Base-by-base conservation (phyloP, 2,888 invertebrate species). In the Protophormia terraenovae region DNA sequence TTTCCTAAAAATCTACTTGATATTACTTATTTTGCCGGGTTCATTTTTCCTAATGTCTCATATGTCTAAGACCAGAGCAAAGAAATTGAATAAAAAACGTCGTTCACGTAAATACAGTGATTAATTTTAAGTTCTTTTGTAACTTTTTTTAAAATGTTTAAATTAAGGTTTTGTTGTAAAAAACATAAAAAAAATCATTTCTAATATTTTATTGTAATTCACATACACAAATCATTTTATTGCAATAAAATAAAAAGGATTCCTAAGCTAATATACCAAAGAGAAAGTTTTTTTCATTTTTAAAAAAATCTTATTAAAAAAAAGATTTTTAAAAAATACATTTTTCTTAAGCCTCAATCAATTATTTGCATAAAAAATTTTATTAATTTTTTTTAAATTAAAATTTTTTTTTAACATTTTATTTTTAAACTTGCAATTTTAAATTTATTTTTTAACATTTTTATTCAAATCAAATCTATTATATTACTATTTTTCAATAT, bases 21-120 rank as follows among this genome's bases (percentile, higher is more conserved):
- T 98, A 38, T 88, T 97, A 10, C 93, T 97, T 0, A 95, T 96
- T 66, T 94, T 97, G 87, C 97, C 98, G 0, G 96, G 95, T 1
- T 94, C 96, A 90, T 96, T 95, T 89, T 93, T 95, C 16, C 93
- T 98, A 82, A 96, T 98, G 96, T 95, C 94, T 1, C 96, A 97
- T 89, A 98, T 98, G 98, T 95, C 96, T 88, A 95, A 94, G 87
- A 94, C 95, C 6, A 94, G 98, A 71, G 94, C 94, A 35, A 95
- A 95, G 73, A 97, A 96, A 89, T 92, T 97, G 12, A 81, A 82
- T 53, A 78, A 71, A 45, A 47, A 55, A 8, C 72, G 73, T 10
- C 84, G 85, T 12, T 2, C 38, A 2, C 81, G 77, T 14, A 85
- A 75, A 78, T 41, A 75, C 29, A 82, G 73, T 47, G 73, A 85